phyloP scores from a whole-genome alignment of 2,113 vertebrate genomes.

The Sceloporus tristichus region DNA sequence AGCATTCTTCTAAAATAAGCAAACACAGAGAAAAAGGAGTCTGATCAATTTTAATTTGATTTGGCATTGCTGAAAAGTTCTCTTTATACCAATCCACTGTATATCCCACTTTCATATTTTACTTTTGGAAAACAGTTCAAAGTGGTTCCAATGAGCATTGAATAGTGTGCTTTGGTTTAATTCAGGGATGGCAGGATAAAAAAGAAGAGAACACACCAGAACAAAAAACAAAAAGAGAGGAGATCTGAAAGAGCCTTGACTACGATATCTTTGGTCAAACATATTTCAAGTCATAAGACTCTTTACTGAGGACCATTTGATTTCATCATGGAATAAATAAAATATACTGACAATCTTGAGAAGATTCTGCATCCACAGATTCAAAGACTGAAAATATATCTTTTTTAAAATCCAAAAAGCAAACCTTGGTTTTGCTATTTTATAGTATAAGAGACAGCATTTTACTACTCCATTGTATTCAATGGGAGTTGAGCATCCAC shows the following conservation, averaged over 20 bases:
- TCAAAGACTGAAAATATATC: too few species aligned
- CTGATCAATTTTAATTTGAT: slow-evolving; percentile 49
- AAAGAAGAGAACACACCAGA: not conserved
- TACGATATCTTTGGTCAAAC: not conserved
- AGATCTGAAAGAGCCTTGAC: not conserved
- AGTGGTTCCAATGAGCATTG: not conserved
- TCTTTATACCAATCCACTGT: slow-evolving; percentile 35
- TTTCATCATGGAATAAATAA: not conserved
- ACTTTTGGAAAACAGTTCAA: not conserved
- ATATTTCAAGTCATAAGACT: not conserved
- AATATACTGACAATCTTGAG: too few species aligned
- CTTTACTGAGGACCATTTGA: not conserved
- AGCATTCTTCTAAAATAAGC: slow-evolving; percentile 57
- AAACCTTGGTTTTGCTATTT: too few species aligned
- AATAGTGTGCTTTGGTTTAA: not conserved
- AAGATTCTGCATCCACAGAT: too few species aligned
- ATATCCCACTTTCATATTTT: slow-evolving; percentile 51
- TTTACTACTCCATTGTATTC: too few species aligned
- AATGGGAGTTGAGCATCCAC: too few species aligned
- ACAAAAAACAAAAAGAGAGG: slow-evolving; percentile 3
- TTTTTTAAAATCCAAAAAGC: too few species aligned
- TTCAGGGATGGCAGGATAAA: not conserved
- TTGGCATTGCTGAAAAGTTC: slow-evolving; percentile 47
- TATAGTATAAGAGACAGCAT: too few species aligned
- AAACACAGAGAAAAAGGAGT: slow-evolving; percentile 41